phyloP scores from a whole-genome alignment of 2,888 invertebrate genomes.

The Dolichomitus sp. region DNA sequence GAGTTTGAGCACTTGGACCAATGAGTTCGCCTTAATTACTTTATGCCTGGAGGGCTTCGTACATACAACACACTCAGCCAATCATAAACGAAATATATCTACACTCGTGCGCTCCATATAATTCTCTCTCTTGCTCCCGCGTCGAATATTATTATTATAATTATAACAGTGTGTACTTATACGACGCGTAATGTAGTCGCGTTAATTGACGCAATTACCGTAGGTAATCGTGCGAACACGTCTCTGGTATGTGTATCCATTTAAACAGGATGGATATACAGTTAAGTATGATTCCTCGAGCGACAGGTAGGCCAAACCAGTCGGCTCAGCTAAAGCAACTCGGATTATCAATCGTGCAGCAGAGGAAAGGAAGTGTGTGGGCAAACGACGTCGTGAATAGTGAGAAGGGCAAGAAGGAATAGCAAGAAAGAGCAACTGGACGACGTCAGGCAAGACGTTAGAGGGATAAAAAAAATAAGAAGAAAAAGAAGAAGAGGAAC shows the following conservation, averaged over 20 bases:
- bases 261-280: slow-evolving; percentile 28
- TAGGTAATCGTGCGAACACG: slow-evolving; percentile 12
- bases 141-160: slow-evolving; percentile 20
- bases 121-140: slow-evolving; percentile 23
- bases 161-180: slow-evolving; percentile 16
- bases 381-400: slow-evolving; percentile 47
- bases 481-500: not conserved
- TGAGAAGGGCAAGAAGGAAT: not conserved
- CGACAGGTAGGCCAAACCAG: slow-evolving; percentile 9
- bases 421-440: slow-evolving; percentile 17
- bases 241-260: slow-evolving; percentile 6
- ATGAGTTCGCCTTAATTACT: slow-evolving; percentile 61
- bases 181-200: slow-evolving; percentile 13
- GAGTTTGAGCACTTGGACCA: slow-evolving; percentile 23
- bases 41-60: slow-evolving; percentile 52
- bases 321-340: not conserved
- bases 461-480: not conserved
- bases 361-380: slow-evolving; percentile 14
- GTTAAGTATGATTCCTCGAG: slow-evolving; percentile 14
- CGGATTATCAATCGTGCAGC: not conserved
- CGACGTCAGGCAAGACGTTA: not conserved
- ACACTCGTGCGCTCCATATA: slow-evolving; percentile 19
- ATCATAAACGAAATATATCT: slow-evolving; percentile 40
- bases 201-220: slow-evolving; percentile 44
- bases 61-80: slow-evolving; percentile 25